phyloP scores from a whole-genome alignment of 2,113 vertebrate species.

The Tupaia chinensis region DNA sequence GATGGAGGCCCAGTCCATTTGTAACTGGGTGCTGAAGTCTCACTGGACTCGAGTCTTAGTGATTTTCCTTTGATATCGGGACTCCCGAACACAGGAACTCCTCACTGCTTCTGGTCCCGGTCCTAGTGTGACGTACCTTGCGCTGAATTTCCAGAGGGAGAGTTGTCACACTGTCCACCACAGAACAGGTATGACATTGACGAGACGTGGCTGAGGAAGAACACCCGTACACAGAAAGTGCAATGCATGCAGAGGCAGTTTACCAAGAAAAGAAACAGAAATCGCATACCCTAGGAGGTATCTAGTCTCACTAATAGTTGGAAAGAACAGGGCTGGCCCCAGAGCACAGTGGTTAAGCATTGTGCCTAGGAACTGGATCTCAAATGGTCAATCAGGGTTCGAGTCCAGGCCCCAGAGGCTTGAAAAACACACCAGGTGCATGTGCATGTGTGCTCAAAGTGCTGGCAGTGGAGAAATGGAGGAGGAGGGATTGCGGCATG shows the following conservation, averaged over 20 bases:
- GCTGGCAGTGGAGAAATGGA: too few species aligned
- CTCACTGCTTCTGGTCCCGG: neutral
- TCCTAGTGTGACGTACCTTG: too few species aligned
- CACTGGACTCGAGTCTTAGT: neutral
- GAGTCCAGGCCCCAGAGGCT: too few species aligned
- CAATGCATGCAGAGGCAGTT: neutral
- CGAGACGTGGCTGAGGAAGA: neutral
- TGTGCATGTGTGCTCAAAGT: too few species aligned
- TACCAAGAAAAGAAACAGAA: neutral
- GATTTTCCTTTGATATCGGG: neutral
- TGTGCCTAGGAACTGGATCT: too few species aligned
- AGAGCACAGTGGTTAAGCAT: too few species aligned
- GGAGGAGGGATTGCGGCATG: too few species aligned
- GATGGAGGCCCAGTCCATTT: neutral
- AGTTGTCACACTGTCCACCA: neutral
- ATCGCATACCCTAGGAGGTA: neutral
- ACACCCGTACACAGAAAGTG: neutral
- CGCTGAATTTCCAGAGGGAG: neutral
- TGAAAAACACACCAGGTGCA: too few species aligned
- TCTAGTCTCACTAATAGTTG: neutral
- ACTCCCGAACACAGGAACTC: neutral
- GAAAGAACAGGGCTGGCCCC: neutral
- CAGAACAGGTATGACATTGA: neutral
- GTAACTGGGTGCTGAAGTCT: neutral
- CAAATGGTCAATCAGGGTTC: too few species aligned